These are phyloP conservation scores for Hippolais icterina DNA, from an alignment of 2,113 vertebrate genomes.

Conservation along the genomic window DNA sequence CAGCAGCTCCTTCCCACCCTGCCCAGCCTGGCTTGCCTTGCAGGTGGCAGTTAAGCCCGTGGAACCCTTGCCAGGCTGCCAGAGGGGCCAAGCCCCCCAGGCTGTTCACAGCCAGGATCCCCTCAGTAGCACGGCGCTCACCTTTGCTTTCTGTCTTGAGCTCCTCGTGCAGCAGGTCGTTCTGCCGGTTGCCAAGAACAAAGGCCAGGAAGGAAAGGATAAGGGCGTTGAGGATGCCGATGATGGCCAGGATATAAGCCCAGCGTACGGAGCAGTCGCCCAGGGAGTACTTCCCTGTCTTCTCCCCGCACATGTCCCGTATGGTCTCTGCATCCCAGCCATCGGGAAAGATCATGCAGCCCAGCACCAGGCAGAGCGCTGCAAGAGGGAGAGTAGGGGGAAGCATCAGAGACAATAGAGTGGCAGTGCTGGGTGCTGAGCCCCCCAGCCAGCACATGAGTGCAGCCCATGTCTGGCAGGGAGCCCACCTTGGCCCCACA, in stretches of 20 bases:
- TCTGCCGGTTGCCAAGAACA: slow-evolving; percentile 92
- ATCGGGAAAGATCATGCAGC: slow-evolving; percentile 92
- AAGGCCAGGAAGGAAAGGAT: slow-evolving; percentile 95
- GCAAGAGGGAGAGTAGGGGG: not conserved
- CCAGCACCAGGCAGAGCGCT: slow-evolving; percentile 92
- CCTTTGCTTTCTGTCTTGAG: slow-evolving; percentile 89
- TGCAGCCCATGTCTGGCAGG: not conserved
- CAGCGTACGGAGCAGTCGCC: slow-evolving; percentile 93
- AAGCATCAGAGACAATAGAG: not conserved
- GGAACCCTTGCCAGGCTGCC: not conserved
- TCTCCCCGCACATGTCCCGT: slow-evolving; percentile 91
- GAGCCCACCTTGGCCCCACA: rapidly evolving
- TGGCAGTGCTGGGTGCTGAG: not conserved
- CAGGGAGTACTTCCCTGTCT: slow-evolving; percentile 88
- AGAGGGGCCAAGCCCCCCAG: rapidly evolving
- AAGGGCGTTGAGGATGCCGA: slow-evolving; percentile 92
- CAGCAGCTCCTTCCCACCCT: not conserved
- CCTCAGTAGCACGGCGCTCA: not conserved
- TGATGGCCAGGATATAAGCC: slow-evolving; percentile 93
- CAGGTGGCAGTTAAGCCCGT: not conserved
- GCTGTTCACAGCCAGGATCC: not conserved
- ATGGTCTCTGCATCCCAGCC: slow-evolving; percentile 93
- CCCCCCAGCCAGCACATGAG: rapidly evolving
- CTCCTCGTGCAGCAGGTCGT: slow-evolving; percentile 87
- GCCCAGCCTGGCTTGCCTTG: not conserved